Evolutionary conservation across 2,888 invertebrate species (phyloP).

Genomic region (Pseudolycoriella hygida): DNA sequence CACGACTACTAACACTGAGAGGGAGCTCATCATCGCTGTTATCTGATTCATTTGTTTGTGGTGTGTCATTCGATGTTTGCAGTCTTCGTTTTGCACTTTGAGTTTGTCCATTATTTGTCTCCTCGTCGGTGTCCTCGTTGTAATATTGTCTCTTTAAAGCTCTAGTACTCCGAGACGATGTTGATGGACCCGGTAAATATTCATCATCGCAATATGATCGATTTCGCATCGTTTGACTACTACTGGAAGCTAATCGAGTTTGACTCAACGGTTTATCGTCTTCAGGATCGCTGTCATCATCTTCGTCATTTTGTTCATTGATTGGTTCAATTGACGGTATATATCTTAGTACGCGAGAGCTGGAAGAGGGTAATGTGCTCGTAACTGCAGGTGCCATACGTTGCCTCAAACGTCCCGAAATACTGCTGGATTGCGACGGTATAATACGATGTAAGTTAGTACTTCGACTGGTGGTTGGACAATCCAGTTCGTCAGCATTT

Average conservation of each 20-base stretch:
- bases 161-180: conserved; percentile 16
- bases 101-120: conserved; percentile 12
- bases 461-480: conserved; percentile 6
- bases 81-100: neutral
- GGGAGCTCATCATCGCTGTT: conserved; percentile 20
- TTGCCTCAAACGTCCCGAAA: conserved; percentile 2
- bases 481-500: conserved; percentile 25
- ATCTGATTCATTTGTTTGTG: conserved; percentile 10
- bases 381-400: neutral
- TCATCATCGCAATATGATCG: conserved; percentile 3
- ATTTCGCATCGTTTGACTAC: neutral
- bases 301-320: conserved; percentile 9
- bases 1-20: conserved; percentile 57
- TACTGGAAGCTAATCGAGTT: conserved; percentile 12
- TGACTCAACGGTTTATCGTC: conserved; percentile 32
- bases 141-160: conserved; percentile 34
- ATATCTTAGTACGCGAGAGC: neutral
- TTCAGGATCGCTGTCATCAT: conserved; percentile 24
- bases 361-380: neutral
- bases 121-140: conserved; percentile 40
- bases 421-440: neutral
- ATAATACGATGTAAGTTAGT: neutral
- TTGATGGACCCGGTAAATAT: conserved; percentile 11
- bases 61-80: neutral
- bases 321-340: neutral